Percentiles rank a stretch among this genome's conserved stretches.
Conservation (phyloP, 1,140 invertebrate species). For the Andrena cerasifolii region DNA sequence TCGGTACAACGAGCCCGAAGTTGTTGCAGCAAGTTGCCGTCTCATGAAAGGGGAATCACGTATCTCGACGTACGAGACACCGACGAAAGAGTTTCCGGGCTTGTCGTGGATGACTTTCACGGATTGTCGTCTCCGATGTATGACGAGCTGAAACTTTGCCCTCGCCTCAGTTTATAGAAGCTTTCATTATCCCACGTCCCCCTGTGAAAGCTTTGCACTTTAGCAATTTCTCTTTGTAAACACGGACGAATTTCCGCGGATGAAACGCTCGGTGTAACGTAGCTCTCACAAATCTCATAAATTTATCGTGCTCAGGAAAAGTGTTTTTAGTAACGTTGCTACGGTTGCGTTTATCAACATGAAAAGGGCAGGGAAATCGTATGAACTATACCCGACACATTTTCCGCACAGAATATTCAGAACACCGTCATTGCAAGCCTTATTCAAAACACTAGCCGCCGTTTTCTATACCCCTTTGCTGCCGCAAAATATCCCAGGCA, state of each 20-base stretch:
- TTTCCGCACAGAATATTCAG: too few species aligned
- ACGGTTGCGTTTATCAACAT: too few species aligned
- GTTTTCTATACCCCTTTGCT: background rate
- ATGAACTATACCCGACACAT: too few species aligned
- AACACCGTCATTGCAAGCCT: too few species aligned
- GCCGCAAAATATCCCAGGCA: slow-evolving; percentile 43
- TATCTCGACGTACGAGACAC: slow-evolving; percentile 13
- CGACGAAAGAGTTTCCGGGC: slow-evolving; percentile 37
- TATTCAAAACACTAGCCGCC: too few species aligned
- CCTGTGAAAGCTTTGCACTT: background rate
- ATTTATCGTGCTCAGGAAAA: too few species aligned
- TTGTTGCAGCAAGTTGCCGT: slow-evolving; percentile 29
- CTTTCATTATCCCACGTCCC: slow-evolving; percentile 37
- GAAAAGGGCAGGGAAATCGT: too few species aligned
- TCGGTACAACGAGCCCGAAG: slow-evolving; percentile 41
- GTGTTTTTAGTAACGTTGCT: too few species aligned
- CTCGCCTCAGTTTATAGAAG: slow-evolving; percentile 30
- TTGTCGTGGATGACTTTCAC: slow-evolving; percentile 37
- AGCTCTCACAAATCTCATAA: too few species aligned
- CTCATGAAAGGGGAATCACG: slow-evolving; percentile 40
- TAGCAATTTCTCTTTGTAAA: slow-evolving; percentile 33
- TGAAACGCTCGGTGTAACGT: slow-evolving; percentile 12
- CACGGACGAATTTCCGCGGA: slow-evolving; percentile 7
- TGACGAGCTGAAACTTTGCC: slow-evolving; percentile 34
- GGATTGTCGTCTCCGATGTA: slow-evolving; percentile 48